Evolutionary conservation across 2,113 vertebrate species (phyloP), one percentile per base, ranked within the genome.

Genomic region (Clarias macrocephalus): DNA sequence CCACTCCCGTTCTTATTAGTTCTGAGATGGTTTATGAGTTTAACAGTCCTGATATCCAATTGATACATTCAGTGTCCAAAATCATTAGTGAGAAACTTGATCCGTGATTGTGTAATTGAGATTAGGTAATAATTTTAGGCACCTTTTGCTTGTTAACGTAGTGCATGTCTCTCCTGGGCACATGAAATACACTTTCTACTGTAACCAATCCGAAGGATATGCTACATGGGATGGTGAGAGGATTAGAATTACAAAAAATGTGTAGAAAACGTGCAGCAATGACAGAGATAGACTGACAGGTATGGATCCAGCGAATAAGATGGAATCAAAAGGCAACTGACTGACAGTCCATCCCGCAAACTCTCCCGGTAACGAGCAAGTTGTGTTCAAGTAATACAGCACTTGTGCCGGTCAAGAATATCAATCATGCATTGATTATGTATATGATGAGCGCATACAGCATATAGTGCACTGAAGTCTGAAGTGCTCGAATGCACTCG

Each of bases 211-310:
- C 72, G 54, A 84, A 89, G 80, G 60, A 80, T 66, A 80, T 86
- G 86, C 87, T 86, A 90, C 81, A 86, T 83, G 28, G 79, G 83
- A 82, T 87, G 80, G 42, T 70, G 83, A 80, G 62, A 86, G 42
- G 89, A 84, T 79, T 87, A 42, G 54, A 85, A 87, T 84, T 88
- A 70, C 77, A 86, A 88, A 48, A 48, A 88, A 88, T 82, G 57
- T 88, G 59, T 90, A 88, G 65, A 90, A 90, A 90, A 88, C 86
- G 63, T 88, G 89, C 89, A 89, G 87, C 89, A 89, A 48, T 57
- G 65, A 86, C 60, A 9, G 37, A 28, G 37, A 80, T 42, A 72
- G 81, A 83, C 59, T 70, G 28, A 28, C 63, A 83, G 80, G 60
- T 66, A 70, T 81, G 70, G 59, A 37, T 80, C 25, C 84, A 83